These are phyloP conservation scores for Typhlichthys subterraneus DNA, from an alignment of 2,797 vertebrate species.

Conservation along the genomic window DNA sequence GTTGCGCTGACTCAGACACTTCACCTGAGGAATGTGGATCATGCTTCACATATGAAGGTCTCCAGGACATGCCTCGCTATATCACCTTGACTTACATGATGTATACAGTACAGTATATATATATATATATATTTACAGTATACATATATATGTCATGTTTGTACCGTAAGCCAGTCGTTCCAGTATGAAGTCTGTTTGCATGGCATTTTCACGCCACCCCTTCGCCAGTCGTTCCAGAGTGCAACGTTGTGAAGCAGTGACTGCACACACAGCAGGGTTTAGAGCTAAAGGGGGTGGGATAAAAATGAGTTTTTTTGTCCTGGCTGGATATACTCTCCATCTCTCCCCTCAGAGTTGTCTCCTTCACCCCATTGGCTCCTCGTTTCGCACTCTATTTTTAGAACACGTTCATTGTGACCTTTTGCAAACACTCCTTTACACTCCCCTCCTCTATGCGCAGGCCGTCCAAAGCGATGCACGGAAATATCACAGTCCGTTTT, in stretches of 20 bases:
- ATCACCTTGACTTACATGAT: background rate
- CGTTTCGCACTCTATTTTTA: slow-evolving; percentile 38
- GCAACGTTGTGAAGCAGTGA: slow-evolving; percentile 19
- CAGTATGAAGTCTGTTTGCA: slow-evolving; percentile 5
- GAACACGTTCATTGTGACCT: slow-evolving; percentile 30
- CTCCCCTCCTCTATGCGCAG: background rate
- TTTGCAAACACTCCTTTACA: slow-evolving; percentile 18
- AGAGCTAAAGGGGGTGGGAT: slow-evolving; percentile 11
- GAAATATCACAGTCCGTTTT: slow-evolving; percentile 17
- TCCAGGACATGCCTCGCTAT: slow-evolving; percentile 18
- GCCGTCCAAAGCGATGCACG: background rate
- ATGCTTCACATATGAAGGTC: slow-evolving; percentile 16
- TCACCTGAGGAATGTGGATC: slow-evolving; percentile 9
- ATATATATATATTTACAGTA: background rate
- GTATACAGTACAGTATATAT: too few species aligned
- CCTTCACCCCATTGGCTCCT: slow-evolving; percentile 17
- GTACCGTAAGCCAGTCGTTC: background rate
- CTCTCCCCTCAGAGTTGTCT: slow-evolving; percentile 16
- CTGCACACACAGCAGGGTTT: slow-evolving; percentile 15
- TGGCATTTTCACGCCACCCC: background rate
- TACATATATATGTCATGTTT: background rate
- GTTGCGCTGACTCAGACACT: slow-evolving; percentile 18
- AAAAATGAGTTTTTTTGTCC: slow-evolving; percentile 17
- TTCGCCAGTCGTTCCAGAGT: background rate
- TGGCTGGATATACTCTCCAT: slow-evolving; percentile 2